A percentile compares a stretch with the other conserved stretches of the same genome.
Conservation (phyloP, 2,113 vertebrate species). For the Cynopterus brachyotis region DNA sequence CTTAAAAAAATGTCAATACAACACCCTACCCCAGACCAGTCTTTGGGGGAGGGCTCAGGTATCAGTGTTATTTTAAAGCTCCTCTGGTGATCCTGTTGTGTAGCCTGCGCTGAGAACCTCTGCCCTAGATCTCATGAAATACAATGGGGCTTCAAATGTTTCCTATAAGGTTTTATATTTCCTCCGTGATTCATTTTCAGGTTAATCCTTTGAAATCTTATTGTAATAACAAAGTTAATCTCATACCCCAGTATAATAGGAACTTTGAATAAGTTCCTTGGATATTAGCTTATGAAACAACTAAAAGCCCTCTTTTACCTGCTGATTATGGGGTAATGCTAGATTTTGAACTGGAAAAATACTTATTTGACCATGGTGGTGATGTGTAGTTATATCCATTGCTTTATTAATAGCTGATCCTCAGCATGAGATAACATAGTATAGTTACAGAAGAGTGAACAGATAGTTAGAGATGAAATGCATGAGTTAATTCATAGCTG, state of each 20-base stretch:
- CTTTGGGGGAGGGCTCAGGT: background rate
- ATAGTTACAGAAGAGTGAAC: background rate
- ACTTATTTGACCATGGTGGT: background rate
- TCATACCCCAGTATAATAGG: background rate
- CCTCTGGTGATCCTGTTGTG: background rate
- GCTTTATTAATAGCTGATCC: background rate
- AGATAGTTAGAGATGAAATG: background rate
- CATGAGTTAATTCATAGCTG: background rate
- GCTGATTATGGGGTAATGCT: background rate
- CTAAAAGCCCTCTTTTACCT: background rate
- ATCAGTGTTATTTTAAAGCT: background rate
- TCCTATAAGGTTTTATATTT: background rate
- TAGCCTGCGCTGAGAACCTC: background rate
- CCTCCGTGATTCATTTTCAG: background rate
- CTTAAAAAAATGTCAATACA: background rate
- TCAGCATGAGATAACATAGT: background rate
- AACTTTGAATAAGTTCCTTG: slow-evolving; percentile 38
- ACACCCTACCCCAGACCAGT: background rate
- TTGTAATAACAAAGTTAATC: slow-evolving; percentile 43
- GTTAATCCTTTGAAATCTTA: slow-evolving; percentile 59
- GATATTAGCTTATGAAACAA: slow-evolving; percentile 34
- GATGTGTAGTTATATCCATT: background rate
- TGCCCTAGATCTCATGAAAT: background rate
- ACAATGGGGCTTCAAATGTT: background rate
- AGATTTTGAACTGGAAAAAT: background rate